Percentiles rank a stretch among this genome's conserved stretches.
These are phyloP conservation scores for Heliconius erato DNA, from an alignment of 2,888 invertebrate genomes.

Conservation along the genomic window DNA sequence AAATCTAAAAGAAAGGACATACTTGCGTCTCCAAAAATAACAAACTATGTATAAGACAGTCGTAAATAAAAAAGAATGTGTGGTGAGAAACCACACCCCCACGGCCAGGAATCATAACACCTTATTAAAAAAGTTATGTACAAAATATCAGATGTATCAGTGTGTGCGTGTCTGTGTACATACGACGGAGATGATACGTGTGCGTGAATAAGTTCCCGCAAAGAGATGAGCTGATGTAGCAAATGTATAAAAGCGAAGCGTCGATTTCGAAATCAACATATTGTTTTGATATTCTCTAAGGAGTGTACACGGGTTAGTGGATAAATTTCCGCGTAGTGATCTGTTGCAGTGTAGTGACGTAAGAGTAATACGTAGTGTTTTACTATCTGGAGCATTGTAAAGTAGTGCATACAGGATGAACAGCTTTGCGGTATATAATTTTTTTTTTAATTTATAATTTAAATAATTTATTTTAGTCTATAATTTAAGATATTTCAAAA, in stretches of 20 bases:
- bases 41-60: background rate
- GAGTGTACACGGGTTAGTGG: constrained; percentile 78
- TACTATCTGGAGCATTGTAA: constrained; percentile 46
- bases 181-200: constrained; percentile 40
- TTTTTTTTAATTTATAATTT: constrained; percentile 9
- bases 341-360: constrained; percentile 70
- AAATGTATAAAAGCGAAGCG: constrained; percentile 84
- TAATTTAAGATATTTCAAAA: background rate
- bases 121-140: constrained; percentile 65
- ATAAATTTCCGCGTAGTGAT: constrained; percentile 77
- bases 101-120: constrained; percentile 28
- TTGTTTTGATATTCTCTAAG: constrained; percentile 81
- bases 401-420: constrained; percentile 73
- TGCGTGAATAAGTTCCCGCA: constrained; percentile 65
- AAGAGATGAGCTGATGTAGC: constrained; percentile 81
- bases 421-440: constrained; percentile 66
- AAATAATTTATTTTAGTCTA: background rate
- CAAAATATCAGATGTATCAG: constrained; percentile 68
- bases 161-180: constrained; percentile 61
- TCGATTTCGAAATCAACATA: constrained; percentile 84
- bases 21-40: constrained; percentile 18
- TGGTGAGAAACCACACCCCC: constrained; percentile 33
- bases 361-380: constrained; percentile 56
- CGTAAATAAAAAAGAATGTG: constrained; percentile 19
- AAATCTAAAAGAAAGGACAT: constrained; percentile 4